Percentiles rank a stretch among this genome's conserved stretches.
Conservation (phyloP, 2,888 invertebrate species). For the Chalcis sispes region DNA sequence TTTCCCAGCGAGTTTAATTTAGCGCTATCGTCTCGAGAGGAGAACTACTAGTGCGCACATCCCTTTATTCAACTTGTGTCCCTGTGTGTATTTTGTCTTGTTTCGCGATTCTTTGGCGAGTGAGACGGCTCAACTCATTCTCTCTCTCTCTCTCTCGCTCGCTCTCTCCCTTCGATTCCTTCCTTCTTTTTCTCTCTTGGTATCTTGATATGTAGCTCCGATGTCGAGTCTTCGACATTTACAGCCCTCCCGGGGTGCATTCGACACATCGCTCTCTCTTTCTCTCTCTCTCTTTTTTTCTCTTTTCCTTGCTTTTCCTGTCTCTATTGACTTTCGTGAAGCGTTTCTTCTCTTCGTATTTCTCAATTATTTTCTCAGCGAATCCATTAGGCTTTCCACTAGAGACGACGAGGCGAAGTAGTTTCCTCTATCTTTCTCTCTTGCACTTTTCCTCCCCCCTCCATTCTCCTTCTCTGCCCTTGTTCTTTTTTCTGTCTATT, state of each 20-base stretch:
- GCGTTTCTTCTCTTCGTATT: constrained; percentile 48
- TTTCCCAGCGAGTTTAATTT: constrained; percentile 42
- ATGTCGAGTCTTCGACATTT: constrained; percentile 34
- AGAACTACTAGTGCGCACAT: too few species aligned
- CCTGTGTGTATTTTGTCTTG: constrained; percentile 26
- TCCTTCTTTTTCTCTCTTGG: not conserved
- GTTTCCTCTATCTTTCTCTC: not conserved
- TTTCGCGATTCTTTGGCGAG: constrained; percentile 34
- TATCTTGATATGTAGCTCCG: constrained; percentile 36
- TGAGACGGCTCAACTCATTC: too few species aligned
- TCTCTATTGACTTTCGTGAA: constrained; percentile 49
- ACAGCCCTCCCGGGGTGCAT: constrained; percentile 44
- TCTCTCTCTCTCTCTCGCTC: not conserved
- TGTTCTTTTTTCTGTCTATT: not conserved
- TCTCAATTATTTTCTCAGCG: constrained; percentile 57
- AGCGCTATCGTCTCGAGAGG: constrained; percentile 8
- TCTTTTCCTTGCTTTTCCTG: not conserved
- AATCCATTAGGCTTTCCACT: constrained; percentile 53
- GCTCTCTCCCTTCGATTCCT: too few species aligned
- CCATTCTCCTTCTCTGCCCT: not conserved
- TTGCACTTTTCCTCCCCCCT: not conserved
- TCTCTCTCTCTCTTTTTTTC: not conserved
- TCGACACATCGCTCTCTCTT: constrained; percentile 23
- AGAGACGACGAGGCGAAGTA: not conserved
- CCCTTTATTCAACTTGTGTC: constrained; percentile 27